These are phyloP conservation scores for Magallana ariakensis DNA, from an alignment of 1,140 invertebrate genomes.

Conservation along the genomic window DNA sequence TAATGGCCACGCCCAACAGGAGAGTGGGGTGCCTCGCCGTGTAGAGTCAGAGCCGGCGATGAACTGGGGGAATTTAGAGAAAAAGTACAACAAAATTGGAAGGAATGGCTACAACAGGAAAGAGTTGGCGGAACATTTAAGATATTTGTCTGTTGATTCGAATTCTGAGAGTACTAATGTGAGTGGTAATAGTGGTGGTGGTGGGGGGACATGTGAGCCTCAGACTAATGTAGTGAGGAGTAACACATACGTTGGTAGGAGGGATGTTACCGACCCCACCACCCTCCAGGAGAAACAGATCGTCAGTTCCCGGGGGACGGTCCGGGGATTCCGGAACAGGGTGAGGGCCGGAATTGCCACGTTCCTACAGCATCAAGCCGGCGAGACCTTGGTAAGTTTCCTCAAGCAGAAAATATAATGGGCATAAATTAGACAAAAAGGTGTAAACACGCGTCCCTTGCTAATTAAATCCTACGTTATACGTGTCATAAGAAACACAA, in stretches of 20 bases:
- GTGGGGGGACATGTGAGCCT: neutral
- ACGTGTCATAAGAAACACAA: neutral
- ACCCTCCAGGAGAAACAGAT: conserved; percentile 69
- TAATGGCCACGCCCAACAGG: conserved; percentile 13
- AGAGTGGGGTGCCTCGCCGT: neutral
- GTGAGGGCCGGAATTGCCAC: conserved; percentile 96
- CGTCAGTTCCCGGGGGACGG: conserved; percentile 89
- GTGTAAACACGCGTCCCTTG: neutral
- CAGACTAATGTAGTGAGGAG: conserved; percentile 30
- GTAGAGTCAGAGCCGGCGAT: conserved; percentile 26
- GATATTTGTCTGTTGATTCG: conserved; percentile 48
- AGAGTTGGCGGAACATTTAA: conserved; percentile 47
- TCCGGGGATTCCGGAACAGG: conserved; percentile 94
- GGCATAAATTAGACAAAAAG: conserved; percentile 29
- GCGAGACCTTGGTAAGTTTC: conserved; percentile 43
- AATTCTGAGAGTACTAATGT: neutral
- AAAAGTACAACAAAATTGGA: conserved; percentile 54
- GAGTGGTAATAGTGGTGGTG: neutral
- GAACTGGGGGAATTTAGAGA: conserved; percentile 51
- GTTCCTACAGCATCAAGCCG: conserved; percentile 83
- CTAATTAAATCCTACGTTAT: conserved; percentile 19
- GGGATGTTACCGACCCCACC: conserved; percentile 66
- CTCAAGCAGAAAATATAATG: neutral
- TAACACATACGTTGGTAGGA: conserved; percentile 68
- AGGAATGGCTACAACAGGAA: conserved; percentile 46